Conservation (phyloP, 2,888 invertebrate genomes). For the Lamellibrachia columna region DNA sequence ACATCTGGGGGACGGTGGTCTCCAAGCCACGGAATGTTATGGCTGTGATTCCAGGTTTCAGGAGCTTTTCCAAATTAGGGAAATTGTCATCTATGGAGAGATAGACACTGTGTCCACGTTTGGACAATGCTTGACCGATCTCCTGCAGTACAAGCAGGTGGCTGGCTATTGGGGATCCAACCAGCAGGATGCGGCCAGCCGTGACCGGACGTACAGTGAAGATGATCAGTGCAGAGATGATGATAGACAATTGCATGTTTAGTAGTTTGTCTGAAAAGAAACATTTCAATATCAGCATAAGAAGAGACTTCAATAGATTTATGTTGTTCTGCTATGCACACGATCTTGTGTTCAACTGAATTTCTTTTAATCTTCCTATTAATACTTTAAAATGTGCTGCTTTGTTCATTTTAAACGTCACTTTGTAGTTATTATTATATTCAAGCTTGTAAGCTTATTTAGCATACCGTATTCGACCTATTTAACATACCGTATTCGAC, state of each 20-base stretch:
- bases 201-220: background rate
- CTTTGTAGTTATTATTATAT: too few relatives aligned
- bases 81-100: background rate
- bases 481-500: too few relatives aligned
- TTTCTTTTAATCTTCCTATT: too few relatives aligned
- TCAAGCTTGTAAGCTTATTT: too few relatives aligned
- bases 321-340: too few relatives aligned
- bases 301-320: too few relatives aligned
- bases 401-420: too few relatives aligned
- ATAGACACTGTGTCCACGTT: background rate
- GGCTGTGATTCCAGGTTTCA: background rate
- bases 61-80: background rate
- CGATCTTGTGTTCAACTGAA: too few relatives aligned
- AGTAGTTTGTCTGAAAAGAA: background rate
- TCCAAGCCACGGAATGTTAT: background rate
- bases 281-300: too few relatives aligned
- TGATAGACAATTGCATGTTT: background rate
- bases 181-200: background rate
- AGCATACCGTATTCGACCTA: too few relatives aligned
- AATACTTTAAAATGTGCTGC: too few relatives aligned
- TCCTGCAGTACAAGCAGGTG: background rate
- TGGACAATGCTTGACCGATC: background rate
- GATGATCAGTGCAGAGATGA: background rate
- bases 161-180: background rate
- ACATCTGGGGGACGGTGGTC: background rate